Conservation (phyloP, 2,113 vertebrate species). For the Machaerirhynchus nigripectus region DNA sequence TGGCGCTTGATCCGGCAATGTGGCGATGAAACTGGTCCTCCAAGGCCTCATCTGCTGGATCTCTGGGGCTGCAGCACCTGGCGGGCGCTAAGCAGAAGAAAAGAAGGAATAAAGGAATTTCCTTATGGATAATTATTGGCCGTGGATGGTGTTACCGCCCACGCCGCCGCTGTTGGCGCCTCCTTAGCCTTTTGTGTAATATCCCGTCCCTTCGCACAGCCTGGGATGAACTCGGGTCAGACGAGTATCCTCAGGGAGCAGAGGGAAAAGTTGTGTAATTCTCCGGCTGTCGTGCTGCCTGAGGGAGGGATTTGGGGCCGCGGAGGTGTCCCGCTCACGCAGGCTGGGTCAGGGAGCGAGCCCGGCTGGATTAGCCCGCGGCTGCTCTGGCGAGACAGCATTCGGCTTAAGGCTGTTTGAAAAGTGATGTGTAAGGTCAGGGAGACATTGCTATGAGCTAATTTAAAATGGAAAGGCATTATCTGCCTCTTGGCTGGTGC, state of each 20-base stretch:
- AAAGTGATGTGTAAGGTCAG: not conserved
- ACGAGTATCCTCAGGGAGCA: fast-evolving
- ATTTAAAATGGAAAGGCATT: not conserved
- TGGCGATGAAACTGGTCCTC: fast-evolving
- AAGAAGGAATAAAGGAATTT: not conserved
- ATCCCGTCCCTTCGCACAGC: fast-evolving
- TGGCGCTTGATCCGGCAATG: fast-evolving
- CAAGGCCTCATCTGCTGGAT: not conserved
- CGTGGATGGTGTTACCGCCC: fast-evolving
- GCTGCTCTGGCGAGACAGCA: not conserved
- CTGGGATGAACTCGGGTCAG: not conserved
- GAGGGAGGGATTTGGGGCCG: not conserved
- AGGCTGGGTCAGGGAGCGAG: not conserved
- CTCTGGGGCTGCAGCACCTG: not conserved
- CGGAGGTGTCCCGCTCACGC: not conserved
- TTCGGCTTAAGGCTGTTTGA: not conserved
- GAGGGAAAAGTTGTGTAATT: not conserved
- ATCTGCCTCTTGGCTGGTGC: not conserved
- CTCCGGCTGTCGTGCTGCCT: not conserved
- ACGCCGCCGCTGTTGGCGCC: fast-evolving
- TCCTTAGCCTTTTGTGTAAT: not conserved
- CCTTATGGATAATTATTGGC: fast-evolving
- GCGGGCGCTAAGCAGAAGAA: not conserved
- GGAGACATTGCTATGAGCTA: not conserved
- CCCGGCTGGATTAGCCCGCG: not conserved